These are phyloP conservation scores for Stigmatopora nigra DNA, from an alignment of 2,113 vertebrate genomes.

Conservation along the genomic window DNA sequence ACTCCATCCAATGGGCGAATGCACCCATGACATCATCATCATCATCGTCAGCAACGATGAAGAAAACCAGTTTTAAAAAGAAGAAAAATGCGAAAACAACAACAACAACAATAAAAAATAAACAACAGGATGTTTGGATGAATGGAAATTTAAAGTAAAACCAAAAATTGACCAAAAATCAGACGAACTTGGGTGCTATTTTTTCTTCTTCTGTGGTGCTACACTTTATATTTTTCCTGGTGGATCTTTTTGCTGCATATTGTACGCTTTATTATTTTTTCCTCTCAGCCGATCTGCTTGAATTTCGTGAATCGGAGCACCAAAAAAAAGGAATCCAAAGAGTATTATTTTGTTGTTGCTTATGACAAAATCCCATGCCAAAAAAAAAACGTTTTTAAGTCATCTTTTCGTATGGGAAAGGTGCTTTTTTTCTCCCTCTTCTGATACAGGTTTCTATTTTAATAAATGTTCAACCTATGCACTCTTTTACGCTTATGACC, in stretches of 20 bases:
- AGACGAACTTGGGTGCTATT: constrained; percentile 74
- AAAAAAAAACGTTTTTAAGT: constrained; percentile 29
- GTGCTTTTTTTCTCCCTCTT: constrained; percentile 1
- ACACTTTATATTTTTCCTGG: constrained; percentile 61
- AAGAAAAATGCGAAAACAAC: constrained; percentile 2
- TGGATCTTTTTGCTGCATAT: constrained; percentile 41
- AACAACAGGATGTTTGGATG: constrained; percentile 47
- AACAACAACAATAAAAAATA: constrained; percentile 5
- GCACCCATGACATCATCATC: constrained; percentile 23
- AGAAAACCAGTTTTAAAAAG: constrained; percentile 42
- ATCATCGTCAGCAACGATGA: background rate
- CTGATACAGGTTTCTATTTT: constrained; percentile 1
- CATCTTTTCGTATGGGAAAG: constrained; percentile 27
- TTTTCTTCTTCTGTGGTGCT: constrained; percentile 85
- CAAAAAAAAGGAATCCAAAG: constrained; percentile 37
- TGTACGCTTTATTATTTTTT: constrained; percentile 8
- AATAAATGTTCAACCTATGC: constrained; percentile 66
- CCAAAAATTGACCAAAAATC: background rate
- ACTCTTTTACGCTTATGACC: constrained; percentile 75
- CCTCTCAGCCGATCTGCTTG: background rate
- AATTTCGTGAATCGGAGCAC: background rate
- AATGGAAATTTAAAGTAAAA: constrained; percentile 63
- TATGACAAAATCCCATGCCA: background rate
- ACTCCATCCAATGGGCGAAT: constrained; percentile 60
- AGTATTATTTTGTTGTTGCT: constrained; percentile 22